Evolutionary conservation across 1,140 invertebrate species (phyloP).

Genomic region (Ceratina australensis): DNA sequence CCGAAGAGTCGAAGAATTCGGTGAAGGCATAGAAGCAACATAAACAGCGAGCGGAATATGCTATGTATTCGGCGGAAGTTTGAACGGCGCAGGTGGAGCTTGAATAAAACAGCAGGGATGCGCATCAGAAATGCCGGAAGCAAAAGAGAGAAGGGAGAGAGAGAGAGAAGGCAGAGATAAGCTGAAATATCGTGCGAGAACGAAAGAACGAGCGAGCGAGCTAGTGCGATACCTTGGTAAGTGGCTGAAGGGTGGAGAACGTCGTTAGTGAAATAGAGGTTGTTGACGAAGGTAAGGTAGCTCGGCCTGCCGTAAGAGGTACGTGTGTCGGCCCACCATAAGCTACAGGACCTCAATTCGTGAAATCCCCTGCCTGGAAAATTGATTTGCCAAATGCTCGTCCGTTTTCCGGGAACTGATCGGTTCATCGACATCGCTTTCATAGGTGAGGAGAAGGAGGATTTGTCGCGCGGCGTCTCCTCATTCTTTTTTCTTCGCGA

Average conservation of each 20-base stretch:
- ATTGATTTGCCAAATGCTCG: constrained; percentile 55
- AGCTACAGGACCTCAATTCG: constrained; percentile 73
- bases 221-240: constrained; percentile 74
- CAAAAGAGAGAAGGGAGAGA: not conserved
- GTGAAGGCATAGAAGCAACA: not conserved
- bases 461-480: constrained; percentile 4
- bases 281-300: constrained; percentile 76
- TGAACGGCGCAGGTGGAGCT: not conserved
- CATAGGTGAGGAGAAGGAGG: too few relatives aligned
- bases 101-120: not conserved
- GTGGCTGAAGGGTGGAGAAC: constrained; percentile 72
- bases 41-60: not conserved
- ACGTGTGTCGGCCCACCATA: constrained; percentile 72
- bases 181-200: constrained; percentile 38
- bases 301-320: constrained; percentile 70
- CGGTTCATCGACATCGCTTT: constrained; percentile 27
- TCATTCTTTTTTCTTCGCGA: not conserved
- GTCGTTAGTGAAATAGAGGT: constrained; percentile 77
- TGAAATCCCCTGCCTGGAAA: constrained; percentile 74
- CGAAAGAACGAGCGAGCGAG: constrained; percentile 22
- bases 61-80: not conserved
- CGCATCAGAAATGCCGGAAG: not conserved
- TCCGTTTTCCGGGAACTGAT: constrained; percentile 40
- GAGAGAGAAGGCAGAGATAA: not conserved
- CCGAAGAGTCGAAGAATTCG: not conserved